Evolutionary conservation across 2,888 invertebrate species (phyloP).

Genomic region (Sinotaia quadrata): DNA sequence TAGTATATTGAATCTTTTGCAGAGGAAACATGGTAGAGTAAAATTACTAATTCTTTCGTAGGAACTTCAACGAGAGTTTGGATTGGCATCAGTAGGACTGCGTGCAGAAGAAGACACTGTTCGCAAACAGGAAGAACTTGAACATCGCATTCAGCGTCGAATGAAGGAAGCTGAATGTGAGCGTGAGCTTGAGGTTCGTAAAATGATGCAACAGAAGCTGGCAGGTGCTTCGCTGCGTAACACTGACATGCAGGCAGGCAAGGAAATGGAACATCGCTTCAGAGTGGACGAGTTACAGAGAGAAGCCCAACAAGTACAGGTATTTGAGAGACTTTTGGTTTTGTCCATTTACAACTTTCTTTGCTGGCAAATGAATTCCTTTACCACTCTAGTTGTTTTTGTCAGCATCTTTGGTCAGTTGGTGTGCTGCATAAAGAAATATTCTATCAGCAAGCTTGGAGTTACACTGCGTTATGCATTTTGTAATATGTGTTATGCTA

Average conservation of each 20-base stretch:
- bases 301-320: conserved; percentile 54
- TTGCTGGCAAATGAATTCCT: too few species aligned
- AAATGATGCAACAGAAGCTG: conserved; percentile 61
- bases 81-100: conserved; percentile 54
- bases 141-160: conserved; percentile 55
- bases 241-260: conserved; percentile 57
- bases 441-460: neutral
- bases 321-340: too few species aligned
- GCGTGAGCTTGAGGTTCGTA: conserved; percentile 56
- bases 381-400: neutral
- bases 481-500: too few species aligned
- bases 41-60: conserved; percentile 35
- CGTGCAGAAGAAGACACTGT: conserved; percentile 61
- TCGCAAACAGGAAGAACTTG: conserved; percentile 62
- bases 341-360: too few species aligned
- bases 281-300: conserved; percentile 56
- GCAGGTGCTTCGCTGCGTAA: conserved; percentile 58
- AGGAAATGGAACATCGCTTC: conserved; percentile 56
- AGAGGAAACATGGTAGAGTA: too few species aligned
- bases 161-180: conserved; percentile 57
- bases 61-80: conserved; percentile 65
- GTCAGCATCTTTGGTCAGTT: neutral
- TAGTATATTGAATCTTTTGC: too few species aligned
- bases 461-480: too few species aligned
- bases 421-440: neutral